phyloP scores from a whole-genome alignment of 2,888 invertebrate species.

The Leptogaster cylindrica region DNA sequence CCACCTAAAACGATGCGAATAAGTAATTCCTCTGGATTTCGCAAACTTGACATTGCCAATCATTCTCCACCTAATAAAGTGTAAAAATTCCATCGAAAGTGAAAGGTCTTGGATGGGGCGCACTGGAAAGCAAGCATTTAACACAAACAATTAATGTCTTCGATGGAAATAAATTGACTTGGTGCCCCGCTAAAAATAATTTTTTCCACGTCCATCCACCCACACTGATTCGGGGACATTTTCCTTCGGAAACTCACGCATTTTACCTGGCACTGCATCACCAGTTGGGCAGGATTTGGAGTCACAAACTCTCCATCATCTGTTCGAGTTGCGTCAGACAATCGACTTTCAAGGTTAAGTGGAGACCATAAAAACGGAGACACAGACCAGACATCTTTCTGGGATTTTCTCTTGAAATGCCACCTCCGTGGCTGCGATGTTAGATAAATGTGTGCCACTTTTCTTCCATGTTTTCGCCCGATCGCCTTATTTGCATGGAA shows the following conservation, averaged over 20 bases:
- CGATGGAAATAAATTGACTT: no score
- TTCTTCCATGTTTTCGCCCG: not conserved
- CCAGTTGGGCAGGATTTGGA: not conserved
- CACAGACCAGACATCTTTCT: not conserved
- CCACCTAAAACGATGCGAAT: not conserved
- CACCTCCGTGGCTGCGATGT: not conserved
- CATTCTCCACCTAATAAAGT: not conserved
- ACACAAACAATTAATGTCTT: no score
- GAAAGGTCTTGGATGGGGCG: not conserved
- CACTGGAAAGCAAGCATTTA: no score
- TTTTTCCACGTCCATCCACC: no score
- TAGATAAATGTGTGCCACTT: not conserved
- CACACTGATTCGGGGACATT: no score
- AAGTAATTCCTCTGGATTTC: not conserved
- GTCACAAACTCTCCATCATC: not conserved
- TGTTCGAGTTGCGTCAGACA: not conserved
- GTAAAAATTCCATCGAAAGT: not conserved
- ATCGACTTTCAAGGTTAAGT: not conserved
- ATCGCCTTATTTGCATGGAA: not conserved
- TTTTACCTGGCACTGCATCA: not conserved
- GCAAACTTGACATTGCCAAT: constrained; percentile 1
- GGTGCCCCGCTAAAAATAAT: no score
- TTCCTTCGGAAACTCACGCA: not conserved
- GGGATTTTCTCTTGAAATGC: constrained; percentile 2
- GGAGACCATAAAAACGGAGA: not conserved